Conservation (phyloP, 2,888 invertebrate genomes). For the Pemphredon lugubris region DNA sequence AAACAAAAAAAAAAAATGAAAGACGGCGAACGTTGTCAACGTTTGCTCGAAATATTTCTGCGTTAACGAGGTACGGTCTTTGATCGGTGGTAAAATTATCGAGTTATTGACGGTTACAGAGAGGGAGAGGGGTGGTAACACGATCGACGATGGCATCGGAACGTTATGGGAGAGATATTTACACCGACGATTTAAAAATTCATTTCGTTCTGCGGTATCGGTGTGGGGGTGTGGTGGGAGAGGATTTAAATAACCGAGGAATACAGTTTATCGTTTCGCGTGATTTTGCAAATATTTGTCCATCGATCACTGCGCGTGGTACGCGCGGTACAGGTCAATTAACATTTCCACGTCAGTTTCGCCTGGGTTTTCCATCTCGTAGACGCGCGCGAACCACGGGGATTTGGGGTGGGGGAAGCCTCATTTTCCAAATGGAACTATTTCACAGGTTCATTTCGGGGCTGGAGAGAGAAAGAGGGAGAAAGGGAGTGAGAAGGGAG, state of each 20-base stretch:
- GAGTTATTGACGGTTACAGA: too few species aligned
- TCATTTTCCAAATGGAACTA: constrained; percentile 76
- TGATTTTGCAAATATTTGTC: constrained; percentile 64
- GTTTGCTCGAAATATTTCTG: too few species aligned
- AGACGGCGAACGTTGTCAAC: too few species aligned
- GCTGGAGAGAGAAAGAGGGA: not conserved
- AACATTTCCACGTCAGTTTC: constrained; percentile 50
- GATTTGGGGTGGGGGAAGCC: constrained; percentile 42
- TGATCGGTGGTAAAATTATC: too few species aligned
- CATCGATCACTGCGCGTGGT: constrained; percentile 53
- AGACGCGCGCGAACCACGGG: constrained; percentile 31
- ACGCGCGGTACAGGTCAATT: constrained; percentile 50
- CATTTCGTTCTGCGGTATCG: constrained; percentile 1
- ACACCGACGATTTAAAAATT: constrained; percentile 9
- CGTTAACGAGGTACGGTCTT: too few species aligned
- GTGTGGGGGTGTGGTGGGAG: not conserved
- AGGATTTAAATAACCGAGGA: constrained; percentile 47
- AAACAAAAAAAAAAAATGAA: too few species aligned
- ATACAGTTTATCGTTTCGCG: constrained; percentile 62
- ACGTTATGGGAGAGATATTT: not conserved
- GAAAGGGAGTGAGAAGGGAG: not conserved
- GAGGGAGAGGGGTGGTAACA: too few species aligned
- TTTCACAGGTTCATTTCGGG: constrained; percentile 39
- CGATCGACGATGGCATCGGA: too few species aligned
- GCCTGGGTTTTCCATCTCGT: constrained; percentile 29